Conservation (phyloP, 1,140 invertebrate species). For the Zaprionus capensis region DNA sequence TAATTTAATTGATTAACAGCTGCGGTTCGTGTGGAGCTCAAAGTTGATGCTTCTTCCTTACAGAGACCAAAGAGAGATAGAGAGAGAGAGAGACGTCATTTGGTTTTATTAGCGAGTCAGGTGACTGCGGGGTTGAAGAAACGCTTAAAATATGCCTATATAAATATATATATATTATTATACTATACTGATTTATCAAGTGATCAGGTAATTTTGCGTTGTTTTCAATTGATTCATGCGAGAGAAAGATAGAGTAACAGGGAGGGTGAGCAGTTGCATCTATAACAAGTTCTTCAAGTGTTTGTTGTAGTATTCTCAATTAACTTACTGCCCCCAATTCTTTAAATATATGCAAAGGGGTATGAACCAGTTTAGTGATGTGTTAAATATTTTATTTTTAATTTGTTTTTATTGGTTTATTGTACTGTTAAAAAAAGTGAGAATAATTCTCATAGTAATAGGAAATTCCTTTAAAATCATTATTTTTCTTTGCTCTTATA, state of each 20-base stretch:
- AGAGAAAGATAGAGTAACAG: not conserved
- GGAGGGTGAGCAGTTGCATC: not conserved
- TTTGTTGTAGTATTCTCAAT: not conserved
- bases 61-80: not conserved
- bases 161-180: not conserved
- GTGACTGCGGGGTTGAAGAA: not conserved
- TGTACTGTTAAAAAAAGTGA: not conserved
- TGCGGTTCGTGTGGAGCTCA: constrained; percentile 21
- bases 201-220: constrained; percentile 1
- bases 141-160: constrained; percentile 3
- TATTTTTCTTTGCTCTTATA: too few relatives aligned
- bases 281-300: not conserved
- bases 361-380: constrained; percentile 12
- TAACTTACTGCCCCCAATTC: constrained; percentile 3
- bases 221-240: not conserved
- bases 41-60: not conserved
- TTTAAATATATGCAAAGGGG: not conserved
- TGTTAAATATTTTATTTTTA: not conserved
- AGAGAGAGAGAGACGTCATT: not conserved
- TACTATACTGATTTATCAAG: not conserved
- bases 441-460: too few relatives aligned
- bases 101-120: not conserved
- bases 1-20: constrained; percentile 55
- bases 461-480: too few relatives aligned
- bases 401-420: not conserved